Conservation (phyloP, 2,797 vertebrate genomes). For the Schizopygopsis pylzovi region DNA sequence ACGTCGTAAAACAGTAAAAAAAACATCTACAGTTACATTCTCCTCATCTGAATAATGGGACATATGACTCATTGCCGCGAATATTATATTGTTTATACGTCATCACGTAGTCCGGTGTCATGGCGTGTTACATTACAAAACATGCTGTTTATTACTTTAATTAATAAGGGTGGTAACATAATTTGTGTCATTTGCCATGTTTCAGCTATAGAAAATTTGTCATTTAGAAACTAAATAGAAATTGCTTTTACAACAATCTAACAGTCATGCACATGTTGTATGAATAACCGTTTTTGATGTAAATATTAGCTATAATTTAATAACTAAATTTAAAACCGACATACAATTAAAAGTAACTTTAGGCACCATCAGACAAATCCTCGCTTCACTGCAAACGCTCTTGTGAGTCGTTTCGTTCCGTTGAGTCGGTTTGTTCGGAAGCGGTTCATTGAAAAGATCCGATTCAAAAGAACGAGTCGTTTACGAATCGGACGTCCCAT, state of each 20-base stretch:
- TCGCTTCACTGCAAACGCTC: not conserved
- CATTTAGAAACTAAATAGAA: not conserved
- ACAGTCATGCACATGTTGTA: no score
- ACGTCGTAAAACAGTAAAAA: slow-evolving; percentile 7
- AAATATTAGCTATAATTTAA: not conserved
- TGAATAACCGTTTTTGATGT: not conserved
- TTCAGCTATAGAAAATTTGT: not conserved
- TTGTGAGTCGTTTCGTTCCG: not conserved
- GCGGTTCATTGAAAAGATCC: not conserved
- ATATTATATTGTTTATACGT: no score
- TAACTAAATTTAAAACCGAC: no score
- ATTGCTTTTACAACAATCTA: not conserved
- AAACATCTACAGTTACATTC: not conserved
- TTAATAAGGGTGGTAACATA: not conserved
- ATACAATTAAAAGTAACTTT: not conserved
- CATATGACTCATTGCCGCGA: not conserved
- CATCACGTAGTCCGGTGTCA: not conserved
- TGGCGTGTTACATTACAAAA: no score
- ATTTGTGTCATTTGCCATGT: not conserved
- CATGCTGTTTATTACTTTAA: not conserved
- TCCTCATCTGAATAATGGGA: not conserved
- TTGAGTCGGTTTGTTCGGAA: not conserved
- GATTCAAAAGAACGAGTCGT: not conserved
- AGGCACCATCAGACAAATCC: not conserved
- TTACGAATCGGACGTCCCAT: not conserved